Percentiles rank a stretch among this genome's conserved stretches.
phyloP scores from a whole-genome alignment of 1,140 invertebrate genomes.

The Ridgeia piscesae region DNA sequence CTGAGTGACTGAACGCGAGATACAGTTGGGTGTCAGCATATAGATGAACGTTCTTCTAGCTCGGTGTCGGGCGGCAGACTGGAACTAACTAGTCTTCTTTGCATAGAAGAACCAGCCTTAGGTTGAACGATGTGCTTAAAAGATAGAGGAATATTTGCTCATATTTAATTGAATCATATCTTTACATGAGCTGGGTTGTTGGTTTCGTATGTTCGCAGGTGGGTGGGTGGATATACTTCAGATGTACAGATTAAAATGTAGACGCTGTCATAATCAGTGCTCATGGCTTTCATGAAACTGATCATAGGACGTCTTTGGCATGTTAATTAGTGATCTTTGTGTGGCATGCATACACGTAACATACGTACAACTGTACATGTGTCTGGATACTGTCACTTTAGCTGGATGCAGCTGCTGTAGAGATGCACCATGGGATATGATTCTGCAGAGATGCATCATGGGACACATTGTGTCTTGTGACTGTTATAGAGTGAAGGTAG shows the following conservation, averaged over 20 bases:
- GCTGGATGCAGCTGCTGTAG: neutral
- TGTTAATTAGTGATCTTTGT: neutral
- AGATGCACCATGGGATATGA: neutral
- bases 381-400: neutral
- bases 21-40: too few species aligned
- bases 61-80: neutral
- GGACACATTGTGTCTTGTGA: neutral
- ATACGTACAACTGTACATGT: neutral
- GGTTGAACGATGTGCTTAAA: neutral
- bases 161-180: neutral
- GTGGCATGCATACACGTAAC: neutral
- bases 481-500: neutral
- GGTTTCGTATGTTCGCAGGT: too few species aligned
- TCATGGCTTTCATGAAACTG: neutral
- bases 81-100: neutral
- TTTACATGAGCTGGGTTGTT: neutral
- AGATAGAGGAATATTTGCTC: neutral
- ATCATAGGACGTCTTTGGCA: neutral
- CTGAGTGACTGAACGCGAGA: too few species aligned
- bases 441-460: neutral
- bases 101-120: neutral
- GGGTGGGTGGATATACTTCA: neutral
- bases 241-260: slow-evolving; percentile 8
- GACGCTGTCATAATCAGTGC: neutral
- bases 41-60: too few species aligned